These are phyloP conservation scores for Etheostoma spectabile DNA, from an alignment of 2,113 vertebrate genomes.

Conservation along the genomic window DNA sequence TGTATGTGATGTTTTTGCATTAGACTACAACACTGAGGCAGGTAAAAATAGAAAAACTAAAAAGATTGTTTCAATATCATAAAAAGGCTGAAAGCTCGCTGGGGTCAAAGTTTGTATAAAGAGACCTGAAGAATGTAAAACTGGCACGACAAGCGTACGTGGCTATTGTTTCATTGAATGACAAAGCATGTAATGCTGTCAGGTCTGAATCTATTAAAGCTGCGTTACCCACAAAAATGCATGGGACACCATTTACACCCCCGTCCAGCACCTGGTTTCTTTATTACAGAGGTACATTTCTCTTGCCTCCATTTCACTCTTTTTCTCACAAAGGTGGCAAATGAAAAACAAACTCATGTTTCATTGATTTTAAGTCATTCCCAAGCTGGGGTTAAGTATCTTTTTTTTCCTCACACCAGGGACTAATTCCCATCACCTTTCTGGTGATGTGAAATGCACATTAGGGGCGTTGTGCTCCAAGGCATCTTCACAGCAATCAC, in stretches of 20 bases:
- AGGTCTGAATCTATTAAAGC: slow-evolving; percentile 73
- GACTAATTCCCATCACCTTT: slow-evolving; percentile 22
- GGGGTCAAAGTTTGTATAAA: slow-evolving; percentile 50
- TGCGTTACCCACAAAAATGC: slow-evolving; percentile 74
- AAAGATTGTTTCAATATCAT: neutral
- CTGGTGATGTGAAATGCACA: slow-evolving; percentile 27
- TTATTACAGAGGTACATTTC: slow-evolving; percentile 79
- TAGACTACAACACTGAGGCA: neutral
- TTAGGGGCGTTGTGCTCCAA: slow-evolving; percentile 13
- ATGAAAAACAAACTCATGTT: slow-evolving; percentile 52
- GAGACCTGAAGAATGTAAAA: slow-evolving; percentile 62
- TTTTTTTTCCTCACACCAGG: neutral
- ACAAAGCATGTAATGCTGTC: slow-evolving; percentile 84
- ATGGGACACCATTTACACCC: slow-evolving; percentile 86
- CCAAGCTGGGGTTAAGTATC: slow-evolving; percentile 3
- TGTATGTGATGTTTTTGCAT: neutral
- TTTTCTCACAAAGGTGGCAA: slow-evolving; percentile 31
- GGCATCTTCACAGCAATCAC: slow-evolving; percentile 28
- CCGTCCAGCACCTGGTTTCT: slow-evolving; percentile 85
- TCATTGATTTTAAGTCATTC: slow-evolving; percentile 42
- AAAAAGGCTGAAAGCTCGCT: neutral
- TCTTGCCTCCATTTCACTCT: slow-evolving; percentile 30
- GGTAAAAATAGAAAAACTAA: neutral
- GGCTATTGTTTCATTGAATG: slow-evolving; percentile 81
- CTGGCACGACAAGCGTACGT: slow-evolving; percentile 71